These are phyloP conservation scores for Laspeyria flexula DNA, from an alignment of 2,888 invertebrate genomes.

Conservation along the genomic window DNA sequence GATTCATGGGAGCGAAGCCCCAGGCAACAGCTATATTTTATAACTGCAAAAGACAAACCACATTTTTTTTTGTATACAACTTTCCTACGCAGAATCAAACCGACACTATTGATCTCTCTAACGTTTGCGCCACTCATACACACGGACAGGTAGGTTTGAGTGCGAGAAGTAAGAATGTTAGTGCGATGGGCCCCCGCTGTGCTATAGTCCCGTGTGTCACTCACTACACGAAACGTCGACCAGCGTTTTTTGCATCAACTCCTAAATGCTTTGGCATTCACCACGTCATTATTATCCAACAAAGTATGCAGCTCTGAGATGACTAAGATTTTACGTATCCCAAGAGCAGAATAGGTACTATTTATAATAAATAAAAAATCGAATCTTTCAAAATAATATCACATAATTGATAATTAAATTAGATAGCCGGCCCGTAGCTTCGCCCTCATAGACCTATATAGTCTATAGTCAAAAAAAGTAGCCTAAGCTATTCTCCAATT, in stretches of 20 bases:
- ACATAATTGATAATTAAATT: too few relatives aligned
- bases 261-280: conserved; percentile 42
- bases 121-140: conserved; percentile 38
- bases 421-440: too few relatives aligned
- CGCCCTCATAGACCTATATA: too few relatives aligned
- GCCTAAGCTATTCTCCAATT: too few relatives aligned
- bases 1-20: too few relatives aligned
- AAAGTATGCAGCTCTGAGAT: conserved; percentile 1
- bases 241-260: conserved; percentile 52
- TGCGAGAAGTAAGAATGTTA: conserved; percentile 73
- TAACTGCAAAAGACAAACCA: too few relatives aligned
- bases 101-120: conserved; percentile 22
- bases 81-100: conserved; percentile 46
- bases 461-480: too few relatives aligned
- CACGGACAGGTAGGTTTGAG: conserved; percentile 62
- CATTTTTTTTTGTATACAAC: too few relatives aligned
- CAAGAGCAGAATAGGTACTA: too few relatives aligned
- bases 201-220: conserved; percentile 71
- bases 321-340: not conserved
- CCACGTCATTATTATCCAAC: conserved; percentile 51
- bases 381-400: too few relatives aligned
- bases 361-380: too few relatives aligned
- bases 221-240: conserved; percentile 63
- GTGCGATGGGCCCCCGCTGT: conserved; percentile 63
- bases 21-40: too few relatives aligned